phyloP scores from a whole-genome alignment of 2,888 invertebrate species.

The Cataglyphis cursor region DNA sequence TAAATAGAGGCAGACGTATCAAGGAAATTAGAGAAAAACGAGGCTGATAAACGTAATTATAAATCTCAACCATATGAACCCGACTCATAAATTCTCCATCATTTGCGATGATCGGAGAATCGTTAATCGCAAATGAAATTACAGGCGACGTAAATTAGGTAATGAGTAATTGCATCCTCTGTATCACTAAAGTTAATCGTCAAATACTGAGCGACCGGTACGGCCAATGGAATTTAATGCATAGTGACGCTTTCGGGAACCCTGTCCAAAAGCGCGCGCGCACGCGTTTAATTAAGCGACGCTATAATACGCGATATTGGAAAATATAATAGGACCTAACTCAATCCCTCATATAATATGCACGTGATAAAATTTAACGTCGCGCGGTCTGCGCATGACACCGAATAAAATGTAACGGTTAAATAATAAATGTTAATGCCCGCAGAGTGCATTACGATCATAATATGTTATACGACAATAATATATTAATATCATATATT shows the following conservation, averaged over 20 bases:
- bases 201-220: slow-evolving; percentile 44
- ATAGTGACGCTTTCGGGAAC: slow-evolving; percentile 42
- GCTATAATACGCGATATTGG: slow-evolving; percentile 40
- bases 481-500: slow-evolving; percentile 50
- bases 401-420: slow-evolving; percentile 49
- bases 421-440: slow-evolving; percentile 54
- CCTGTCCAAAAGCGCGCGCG: slow-evolving; percentile 28
- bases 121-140: slow-evolving; percentile 68
- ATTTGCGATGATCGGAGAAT: slow-evolving; percentile 68
- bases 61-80: slow-evolving; percentile 65
- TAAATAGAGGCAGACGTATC: background rate
- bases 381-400: slow-evolving; percentile 44
- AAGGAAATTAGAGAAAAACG: background rate
- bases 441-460: slow-evolving; percentile 7
- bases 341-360: slow-evolving; percentile 51
- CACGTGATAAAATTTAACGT: slow-evolving; percentile 51
- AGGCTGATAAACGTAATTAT: slow-evolving; percentile 65
- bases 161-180: slow-evolving; percentile 56
- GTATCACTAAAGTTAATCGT: slow-evolving; percentile 69
- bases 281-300: slow-evolving; percentile 50
- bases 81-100: slow-evolving; percentile 69
- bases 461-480: slow-evolving; percentile 33
- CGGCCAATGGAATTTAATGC: slow-evolving; percentile 55
- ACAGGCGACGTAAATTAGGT: slow-evolving; percentile 69
- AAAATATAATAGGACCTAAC: slow-evolving; percentile 53